Evolutionary conservation across 2,888 invertebrate genomes (phyloP).

Genomic region (Theretra japonica): DNA sequence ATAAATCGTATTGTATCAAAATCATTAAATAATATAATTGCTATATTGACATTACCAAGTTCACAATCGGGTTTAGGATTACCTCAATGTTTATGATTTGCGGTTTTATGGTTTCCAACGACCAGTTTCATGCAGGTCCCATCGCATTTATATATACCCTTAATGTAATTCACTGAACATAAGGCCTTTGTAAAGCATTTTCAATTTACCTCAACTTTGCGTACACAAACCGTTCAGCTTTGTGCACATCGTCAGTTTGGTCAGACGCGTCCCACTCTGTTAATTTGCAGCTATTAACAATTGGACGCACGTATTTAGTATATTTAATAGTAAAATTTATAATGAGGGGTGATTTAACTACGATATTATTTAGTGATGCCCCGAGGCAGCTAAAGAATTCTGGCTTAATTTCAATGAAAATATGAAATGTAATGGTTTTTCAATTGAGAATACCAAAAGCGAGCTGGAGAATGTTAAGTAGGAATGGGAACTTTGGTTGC

Average conservation of each 20-base stretch:
- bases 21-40: too few relatives aligned
- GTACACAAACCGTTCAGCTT: not conserved
- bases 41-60: too few relatives aligned
- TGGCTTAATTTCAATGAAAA: too few relatives aligned
- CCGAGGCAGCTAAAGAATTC: too few relatives aligned
- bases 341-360: too few relatives aligned
- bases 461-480: too few relatives aligned
- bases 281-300: not conserved
- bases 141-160: not conserved
- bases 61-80: not conserved
- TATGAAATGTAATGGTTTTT: too few relatives aligned
- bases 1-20: too few relatives aligned
- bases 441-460: too few relatives aligned
- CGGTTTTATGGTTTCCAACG: not conserved
- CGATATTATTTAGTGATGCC: too few relatives aligned
- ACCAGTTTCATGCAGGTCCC: not conserved
- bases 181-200: not conserved
- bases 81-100: not conserved
- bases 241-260: not conserved
- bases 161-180: not conserved
- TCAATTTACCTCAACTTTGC: conserved; percentile 7
- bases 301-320: not conserved
- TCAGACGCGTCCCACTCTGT: not conserved
- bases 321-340: not conserved
- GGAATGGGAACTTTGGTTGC: too few relatives aligned